Evolutionary conservation across 1,140 invertebrate genomes (phyloP).

Genomic region (Colletes gigas): DNA sequence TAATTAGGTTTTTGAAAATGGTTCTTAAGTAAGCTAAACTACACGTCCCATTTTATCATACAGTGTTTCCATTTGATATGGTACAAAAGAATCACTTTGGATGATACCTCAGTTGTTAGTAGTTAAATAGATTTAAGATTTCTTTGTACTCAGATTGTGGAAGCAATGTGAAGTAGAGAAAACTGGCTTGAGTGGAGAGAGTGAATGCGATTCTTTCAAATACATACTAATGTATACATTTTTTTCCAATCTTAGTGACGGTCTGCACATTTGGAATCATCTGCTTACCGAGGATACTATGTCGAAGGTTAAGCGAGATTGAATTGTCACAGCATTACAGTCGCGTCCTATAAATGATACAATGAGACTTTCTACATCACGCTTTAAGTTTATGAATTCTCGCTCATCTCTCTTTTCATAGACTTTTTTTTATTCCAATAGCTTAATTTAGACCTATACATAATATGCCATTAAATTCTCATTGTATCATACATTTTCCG

Average conservation of each 20-base stretch:
- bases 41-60: too few species aligned
- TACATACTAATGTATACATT: constrained; percentile 79
- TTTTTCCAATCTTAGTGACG: constrained; percentile 80
- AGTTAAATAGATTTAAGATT: constrained; percentile 30
- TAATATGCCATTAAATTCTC: constrained; percentile 43
- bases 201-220: constrained; percentile 75
- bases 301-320: constrained; percentile 78
- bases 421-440: neutral
- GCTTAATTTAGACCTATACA: neutral
- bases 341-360: constrained; percentile 47
- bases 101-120: constrained; percentile 18
- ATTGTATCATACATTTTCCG: constrained; percentile 63
- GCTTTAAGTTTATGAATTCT: constrained; percentile 5
- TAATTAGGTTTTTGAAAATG: neutral
- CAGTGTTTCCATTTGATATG: neutral
- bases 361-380: constrained; percentile 41
- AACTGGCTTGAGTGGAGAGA: constrained; percentile 71
- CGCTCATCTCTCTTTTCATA: neutral
- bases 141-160: constrained; percentile 31
- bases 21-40: neutral
- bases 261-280: constrained; percentile 78
- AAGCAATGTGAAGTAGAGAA: constrained; percentile 38
- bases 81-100: neutral
- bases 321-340: constrained; percentile 63
- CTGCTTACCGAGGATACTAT: constrained; percentile 77